These are phyloP conservation scores for Lordiphosa fenestrarum DNA, from an alignment of 2,888 invertebrate genomes.

Conservation along the genomic window DNA sequence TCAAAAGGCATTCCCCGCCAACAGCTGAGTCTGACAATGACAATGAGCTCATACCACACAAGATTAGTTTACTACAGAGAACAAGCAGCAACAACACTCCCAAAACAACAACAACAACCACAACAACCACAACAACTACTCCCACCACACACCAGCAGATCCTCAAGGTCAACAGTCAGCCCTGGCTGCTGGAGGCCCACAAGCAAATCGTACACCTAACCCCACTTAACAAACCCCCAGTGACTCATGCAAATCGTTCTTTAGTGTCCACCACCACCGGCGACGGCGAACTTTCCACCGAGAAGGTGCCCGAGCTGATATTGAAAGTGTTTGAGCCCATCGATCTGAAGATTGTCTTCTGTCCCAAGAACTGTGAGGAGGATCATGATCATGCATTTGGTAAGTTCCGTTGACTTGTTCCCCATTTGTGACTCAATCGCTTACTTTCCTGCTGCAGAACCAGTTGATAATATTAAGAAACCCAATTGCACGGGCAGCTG, in stretches of 20 bases:
- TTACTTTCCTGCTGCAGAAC: slow-evolving; percentile 32
- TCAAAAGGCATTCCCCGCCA: slow-evolving; percentile 40
- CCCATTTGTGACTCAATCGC: too few relatives aligned
- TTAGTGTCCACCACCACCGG: slow-evolving; percentile 35
- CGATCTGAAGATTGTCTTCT: slow-evolving; percentile 71
- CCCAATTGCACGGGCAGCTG: slow-evolving; percentile 43
- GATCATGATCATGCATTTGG: slow-evolving; percentile 69
- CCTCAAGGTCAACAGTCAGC: slow-evolving; percentile 45
- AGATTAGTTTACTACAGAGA: not conserved
- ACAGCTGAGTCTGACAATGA: slow-evolving; percentile 18
- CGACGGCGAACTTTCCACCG: slow-evolving; percentile 25
- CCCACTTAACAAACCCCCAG: slow-evolving; percentile 52
- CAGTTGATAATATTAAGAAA: slow-evolving; percentile 58
- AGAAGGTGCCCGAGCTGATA: slow-evolving; percentile 66
- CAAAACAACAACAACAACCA: slow-evolving; percentile 10
- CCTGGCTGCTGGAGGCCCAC: slow-evolving; percentile 50
- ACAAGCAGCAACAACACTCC: slow-evolving; percentile 7
- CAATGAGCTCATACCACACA: not conserved
- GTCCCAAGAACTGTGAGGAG: slow-evolving; percentile 61
- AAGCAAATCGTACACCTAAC: slow-evolving; percentile 48
- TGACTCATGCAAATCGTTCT: slow-evolving; percentile 61
- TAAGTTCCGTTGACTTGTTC: too few relatives aligned
- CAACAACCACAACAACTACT: not conserved
- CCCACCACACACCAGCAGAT: slow-evolving; percentile 33
- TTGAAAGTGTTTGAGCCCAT: slow-evolving; percentile 68